Evolutionary conservation across 2,113 vertebrate species (phyloP).

Genomic region (Nematolebias whitei): DNA sequence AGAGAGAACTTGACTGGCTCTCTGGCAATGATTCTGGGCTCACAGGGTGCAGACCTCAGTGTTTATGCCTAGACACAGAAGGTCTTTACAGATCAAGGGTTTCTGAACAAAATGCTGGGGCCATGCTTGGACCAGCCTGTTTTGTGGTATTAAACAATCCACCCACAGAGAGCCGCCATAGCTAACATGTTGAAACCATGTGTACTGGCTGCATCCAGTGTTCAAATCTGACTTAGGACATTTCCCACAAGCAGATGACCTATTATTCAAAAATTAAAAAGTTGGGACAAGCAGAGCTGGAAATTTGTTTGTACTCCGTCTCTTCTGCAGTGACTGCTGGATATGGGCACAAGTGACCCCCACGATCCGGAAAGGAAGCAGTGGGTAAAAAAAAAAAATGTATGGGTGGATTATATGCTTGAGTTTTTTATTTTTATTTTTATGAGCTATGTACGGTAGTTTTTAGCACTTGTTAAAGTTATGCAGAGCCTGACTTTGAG

Average conservation of each 20-base stretch:
- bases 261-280: too few species aligned
- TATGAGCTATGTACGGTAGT: too few species aligned
- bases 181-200: neutral
- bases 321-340: too few species aligned
- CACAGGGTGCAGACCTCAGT: conserved; percentile 10
- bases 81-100: conserved; percentile 17
- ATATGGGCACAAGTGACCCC: too few species aligned
- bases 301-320: neutral
- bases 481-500: too few species aligned
- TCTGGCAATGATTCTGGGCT: too few species aligned
- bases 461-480: neutral
- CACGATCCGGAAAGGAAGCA: too few species aligned
- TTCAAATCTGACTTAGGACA: neutral
- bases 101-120: conserved; percentile 23
- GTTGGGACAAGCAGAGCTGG: too few species aligned
- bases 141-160: conserved; percentile 11
- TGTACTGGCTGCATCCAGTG: neutral
- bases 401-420: too few species aligned
- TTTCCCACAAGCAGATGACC: neutral
- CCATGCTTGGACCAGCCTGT: conserved; percentile 1
- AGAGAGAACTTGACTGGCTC: conserved; percentile 5
- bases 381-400: too few species aligned
- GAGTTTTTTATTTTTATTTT: neutral
- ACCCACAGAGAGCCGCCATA: neutral
- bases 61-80: conserved; percentile 35